These are phyloP conservation scores for Dryocosmus kuriphilus DNA, from an alignment of 2,888 invertebrate genomes.

Conservation along the genomic window DNA sequence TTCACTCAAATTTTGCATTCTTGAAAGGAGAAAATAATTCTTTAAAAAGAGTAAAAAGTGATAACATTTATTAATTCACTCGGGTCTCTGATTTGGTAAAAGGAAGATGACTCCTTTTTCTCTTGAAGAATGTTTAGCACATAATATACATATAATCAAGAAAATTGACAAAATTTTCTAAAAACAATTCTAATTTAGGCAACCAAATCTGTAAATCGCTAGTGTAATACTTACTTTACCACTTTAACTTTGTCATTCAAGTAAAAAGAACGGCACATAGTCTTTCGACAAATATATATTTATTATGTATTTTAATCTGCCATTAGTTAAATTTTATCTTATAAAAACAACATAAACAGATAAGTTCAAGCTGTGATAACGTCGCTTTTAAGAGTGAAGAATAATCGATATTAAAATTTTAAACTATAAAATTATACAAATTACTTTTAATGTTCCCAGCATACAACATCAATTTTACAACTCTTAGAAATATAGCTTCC, in stretches of 20 bases:
- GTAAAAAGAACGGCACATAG: background rate
- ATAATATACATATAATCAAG: too few relatives aligned
- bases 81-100: too few relatives aligned
- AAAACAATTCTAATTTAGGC: too few relatives aligned
- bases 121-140: too few relatives aligned
- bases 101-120: too few relatives aligned
- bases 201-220: too few relatives aligned
- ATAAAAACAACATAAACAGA: background rate
- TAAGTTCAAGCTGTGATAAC: background rate
- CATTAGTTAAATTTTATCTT: background rate
- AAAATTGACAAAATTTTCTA: too few relatives aligned
- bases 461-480: background rate
- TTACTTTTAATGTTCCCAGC: background rate
- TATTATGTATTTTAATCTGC: background rate
- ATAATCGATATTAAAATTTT: background rate
- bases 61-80: too few relatives aligned
- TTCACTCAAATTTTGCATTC: too few relatives aligned
- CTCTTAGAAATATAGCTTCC: too few relatives aligned
- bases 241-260: background rate
- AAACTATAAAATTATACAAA: background rate
- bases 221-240: background rate
- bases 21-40: too few relatives aligned
- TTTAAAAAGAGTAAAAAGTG: too few relatives aligned
- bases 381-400: slow-evolving; percentile 4
- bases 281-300: background rate